Evolutionary conservation across 1,140 invertebrate genomes (phyloP).

Genomic region (Heterodera carotae): DNA sequence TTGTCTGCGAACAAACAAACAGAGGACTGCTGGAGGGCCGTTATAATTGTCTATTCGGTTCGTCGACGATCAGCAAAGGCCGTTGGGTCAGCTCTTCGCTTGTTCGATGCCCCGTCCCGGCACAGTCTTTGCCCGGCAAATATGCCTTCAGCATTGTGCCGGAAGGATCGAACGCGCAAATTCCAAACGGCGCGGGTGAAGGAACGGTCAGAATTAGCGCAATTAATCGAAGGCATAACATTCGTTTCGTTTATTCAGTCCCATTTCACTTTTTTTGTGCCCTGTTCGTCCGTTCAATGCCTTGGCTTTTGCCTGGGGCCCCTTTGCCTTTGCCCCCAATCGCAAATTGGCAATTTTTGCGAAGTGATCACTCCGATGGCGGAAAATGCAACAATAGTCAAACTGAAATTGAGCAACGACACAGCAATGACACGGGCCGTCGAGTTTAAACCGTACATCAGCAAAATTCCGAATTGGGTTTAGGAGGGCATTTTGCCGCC

Average conservation of each 20-base stretch:
- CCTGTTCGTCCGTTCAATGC: conserved; percentile 1
- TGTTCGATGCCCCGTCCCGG: conserved; percentile 14
- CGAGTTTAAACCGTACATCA: conserved; percentile 15
- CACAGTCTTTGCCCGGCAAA: conserved; percentile 1
- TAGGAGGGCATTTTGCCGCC: too few species aligned
- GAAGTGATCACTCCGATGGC: background rate
- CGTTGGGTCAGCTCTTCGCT: conserved; percentile 19
- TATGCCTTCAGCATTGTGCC: conserved; percentile 3
- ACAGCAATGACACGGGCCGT: background rate
- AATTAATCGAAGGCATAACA: background rate
- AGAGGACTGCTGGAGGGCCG: background rate
- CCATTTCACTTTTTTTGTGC: conserved; percentile 16
- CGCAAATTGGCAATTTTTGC: background rate
- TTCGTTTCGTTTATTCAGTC: conserved; percentile 1
- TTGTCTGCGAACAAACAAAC: too few species aligned
- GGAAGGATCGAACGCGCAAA: background rate
- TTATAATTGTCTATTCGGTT: conserved; percentile 20
- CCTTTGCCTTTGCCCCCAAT: conserved; percentile 19
- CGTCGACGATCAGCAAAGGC: conserved; percentile 6
- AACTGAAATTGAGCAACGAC: conserved; percentile 1
- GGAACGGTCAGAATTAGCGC: conserved; percentile 4
- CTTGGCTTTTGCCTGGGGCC: conserved; percentile 21
- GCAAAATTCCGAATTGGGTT: conserved; percentile 22
- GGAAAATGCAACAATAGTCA: conserved; percentile 10
- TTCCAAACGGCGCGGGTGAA: background rate